A percentile compares a stretch with the other conserved stretches of the same genome.
Conservation (phyloP, 2,797 vertebrate genomes). For the Numenius phaeopus region DNA sequence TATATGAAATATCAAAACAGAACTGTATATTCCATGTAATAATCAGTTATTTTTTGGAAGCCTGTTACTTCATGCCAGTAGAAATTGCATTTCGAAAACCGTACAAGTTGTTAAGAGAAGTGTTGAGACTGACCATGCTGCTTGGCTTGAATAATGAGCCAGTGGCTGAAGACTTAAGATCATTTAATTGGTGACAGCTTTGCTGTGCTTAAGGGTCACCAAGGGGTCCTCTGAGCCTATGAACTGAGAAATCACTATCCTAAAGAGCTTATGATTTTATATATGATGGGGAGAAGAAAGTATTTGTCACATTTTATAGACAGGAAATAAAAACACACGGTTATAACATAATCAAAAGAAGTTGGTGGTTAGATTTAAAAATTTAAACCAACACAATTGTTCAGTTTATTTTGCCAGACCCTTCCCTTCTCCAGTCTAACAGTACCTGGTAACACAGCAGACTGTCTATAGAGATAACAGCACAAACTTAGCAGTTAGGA, state of each 20-base stretch:
- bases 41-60: background rate
- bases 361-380: background rate
- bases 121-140: background rate
- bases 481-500: background rate
- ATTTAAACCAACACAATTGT: background rate
- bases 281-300: background rate
- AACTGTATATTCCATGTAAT: background rate
- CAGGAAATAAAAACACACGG: background rate
- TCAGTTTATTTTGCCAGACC: background rate
- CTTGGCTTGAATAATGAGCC: background rate
- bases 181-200: background rate
- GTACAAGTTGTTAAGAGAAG: background rate
- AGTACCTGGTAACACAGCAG: background rate
- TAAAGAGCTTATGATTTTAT: background rate
- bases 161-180: background rate
- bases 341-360: background rate
- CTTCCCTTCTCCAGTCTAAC: background rate
- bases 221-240: background rate
- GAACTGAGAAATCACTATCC: background rate
- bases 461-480: background rate
- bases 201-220: background rate
- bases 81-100: background rate
- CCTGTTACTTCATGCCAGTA: background rate
- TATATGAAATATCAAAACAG: background rate
- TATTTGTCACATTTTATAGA: background rate